Evolutionary conservation across 2,888 invertebrate species (phyloP).

Genomic region (Scrobipalpa costella): DNA sequence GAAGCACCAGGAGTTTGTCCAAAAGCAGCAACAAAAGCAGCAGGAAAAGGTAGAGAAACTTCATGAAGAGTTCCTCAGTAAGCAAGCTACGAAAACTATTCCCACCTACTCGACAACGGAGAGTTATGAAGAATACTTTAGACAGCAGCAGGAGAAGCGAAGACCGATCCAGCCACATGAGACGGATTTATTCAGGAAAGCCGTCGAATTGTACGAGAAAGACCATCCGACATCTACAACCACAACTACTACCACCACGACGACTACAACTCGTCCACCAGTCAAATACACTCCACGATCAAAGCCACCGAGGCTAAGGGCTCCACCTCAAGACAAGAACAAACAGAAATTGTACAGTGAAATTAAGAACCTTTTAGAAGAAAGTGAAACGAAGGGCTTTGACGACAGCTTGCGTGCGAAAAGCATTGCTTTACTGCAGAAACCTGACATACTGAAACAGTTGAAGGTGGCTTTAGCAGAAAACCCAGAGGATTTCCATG

Average conservation of each 20-base stretch:
- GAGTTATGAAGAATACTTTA: conserved; percentile 64
- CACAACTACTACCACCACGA: conserved; percentile 84
- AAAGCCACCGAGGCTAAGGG: conserved; percentile 61
- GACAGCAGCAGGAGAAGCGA: conserved; percentile 64
- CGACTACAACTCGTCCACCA: conserved; percentile 69
- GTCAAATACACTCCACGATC: conserved; percentile 62
- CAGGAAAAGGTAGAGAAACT: conserved; percentile 88
- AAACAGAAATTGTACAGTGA: conserved; percentile 82
- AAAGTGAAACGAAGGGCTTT: conserved; percentile 80
- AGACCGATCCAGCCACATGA: conserved; percentile 83
- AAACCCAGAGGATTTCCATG: conserved; percentile 82
- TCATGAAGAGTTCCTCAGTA: conserved; percentile 85
- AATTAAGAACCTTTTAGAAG: conserved; percentile 77
- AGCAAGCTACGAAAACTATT: conserved; percentile 84
- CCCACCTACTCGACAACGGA: conserved; percentile 78
- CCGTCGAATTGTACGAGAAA: conserved; percentile 84
- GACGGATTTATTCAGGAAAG: conserved; percentile 83
- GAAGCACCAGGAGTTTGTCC: conserved; percentile 88
- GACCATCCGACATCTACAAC: conserved; percentile 86
- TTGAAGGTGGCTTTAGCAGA: conserved; percentile 87
- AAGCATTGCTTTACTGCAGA: conserved; percentile 82
- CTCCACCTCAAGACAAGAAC: conserved; percentile 74
- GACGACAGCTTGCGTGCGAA: conserved; percentile 75
- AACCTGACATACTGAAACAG: conserved; percentile 88
- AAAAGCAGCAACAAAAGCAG: conserved; percentile 89